A percentile compares a stretch with the other conserved stretches of the same genome.
Conservation (phyloP, 2,888 invertebrate genomes). For the Xestia rhomboidea region DNA sequence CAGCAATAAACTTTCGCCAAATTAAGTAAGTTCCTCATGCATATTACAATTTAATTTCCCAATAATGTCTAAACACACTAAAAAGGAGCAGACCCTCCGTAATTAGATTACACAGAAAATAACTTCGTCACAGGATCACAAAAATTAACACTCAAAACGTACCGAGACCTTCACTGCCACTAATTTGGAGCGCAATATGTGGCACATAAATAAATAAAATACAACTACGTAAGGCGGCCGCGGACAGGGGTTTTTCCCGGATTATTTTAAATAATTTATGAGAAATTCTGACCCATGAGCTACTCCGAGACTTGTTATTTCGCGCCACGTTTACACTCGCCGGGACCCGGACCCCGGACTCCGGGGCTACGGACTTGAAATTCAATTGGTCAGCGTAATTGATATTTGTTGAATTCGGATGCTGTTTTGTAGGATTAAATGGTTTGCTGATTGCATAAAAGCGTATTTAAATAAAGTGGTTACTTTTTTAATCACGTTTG, state of each 20-base stretch:
- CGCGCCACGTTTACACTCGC: constrained; percentile 57
- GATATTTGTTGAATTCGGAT: constrained; percentile 55
- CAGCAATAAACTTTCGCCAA: background rate
- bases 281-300: constrained; percentile 85
- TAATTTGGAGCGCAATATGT: constrained; percentile 83
- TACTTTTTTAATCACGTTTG: constrained; percentile 35
- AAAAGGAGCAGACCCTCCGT: constrained; percentile 34
- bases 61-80: constrained; percentile 1
- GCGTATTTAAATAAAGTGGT: constrained; percentile 43
- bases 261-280: constrained; percentile 90
- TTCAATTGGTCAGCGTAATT: constrained; percentile 62
- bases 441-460: constrained; percentile 48
- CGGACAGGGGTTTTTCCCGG: constrained; percentile 87
- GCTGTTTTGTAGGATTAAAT: constrained; percentile 47
- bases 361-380: constrained; percentile 45
- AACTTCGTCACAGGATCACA: constrained; percentile 52
- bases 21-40: background rate
- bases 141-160: constrained; percentile 52
- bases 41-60: constrained; percentile 19
- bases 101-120: constrained; percentile 55
- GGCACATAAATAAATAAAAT: constrained; percentile 78
- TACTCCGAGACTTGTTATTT: constrained; percentile 65
- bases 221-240: constrained; percentile 67
- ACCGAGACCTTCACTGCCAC: constrained; percentile 57
- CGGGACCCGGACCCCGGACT: constrained; percentile 5